These are phyloP conservation scores for Tadarida brasiliensis DNA, from an alignment of 2,797 vertebrate genomes.

Conservation along the genomic window DNA sequence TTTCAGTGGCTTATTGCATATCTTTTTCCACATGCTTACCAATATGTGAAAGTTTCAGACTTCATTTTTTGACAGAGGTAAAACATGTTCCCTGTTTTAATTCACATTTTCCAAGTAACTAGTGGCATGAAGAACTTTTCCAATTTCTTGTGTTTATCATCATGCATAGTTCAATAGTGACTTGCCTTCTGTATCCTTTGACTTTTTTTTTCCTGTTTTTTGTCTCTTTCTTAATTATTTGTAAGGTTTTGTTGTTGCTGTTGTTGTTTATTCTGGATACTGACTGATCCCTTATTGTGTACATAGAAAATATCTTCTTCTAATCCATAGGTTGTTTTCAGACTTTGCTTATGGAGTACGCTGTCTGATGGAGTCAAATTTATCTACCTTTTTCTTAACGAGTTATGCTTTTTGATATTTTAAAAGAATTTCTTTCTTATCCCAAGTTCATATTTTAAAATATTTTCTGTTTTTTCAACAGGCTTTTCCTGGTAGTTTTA, in stretches of 20 bases:
- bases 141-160: not conserved
- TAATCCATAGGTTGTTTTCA: not conserved
- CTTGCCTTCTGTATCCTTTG: not conserved
- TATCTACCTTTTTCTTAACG: not conserved
- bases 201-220: not conserved
- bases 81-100: slow-evolving; percentile 7
- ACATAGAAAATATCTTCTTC: slow-evolving; percentile 7
- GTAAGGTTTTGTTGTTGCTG: not conserved
- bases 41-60: not conserved
- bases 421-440: slow-evolving; percentile 39
- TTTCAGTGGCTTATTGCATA: not conserved
- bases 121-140: not conserved
- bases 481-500: not conserved
- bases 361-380: slow-evolving; percentile 18
- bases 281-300: not conserved
- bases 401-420: not conserved
- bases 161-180: not conserved
- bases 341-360: not conserved
- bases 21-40: not conserved
- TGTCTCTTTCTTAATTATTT: not conserved
- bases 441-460: not conserved
- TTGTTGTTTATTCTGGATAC: not conserved
- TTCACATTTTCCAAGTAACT: slow-evolving; percentile 32
- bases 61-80: not conserved
- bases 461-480: not conserved